These are phyloP conservation scores for Notolepis coatsorum DNA, from an alignment of 2,797 vertebrate genomes.

Conservation along the genomic window DNA sequence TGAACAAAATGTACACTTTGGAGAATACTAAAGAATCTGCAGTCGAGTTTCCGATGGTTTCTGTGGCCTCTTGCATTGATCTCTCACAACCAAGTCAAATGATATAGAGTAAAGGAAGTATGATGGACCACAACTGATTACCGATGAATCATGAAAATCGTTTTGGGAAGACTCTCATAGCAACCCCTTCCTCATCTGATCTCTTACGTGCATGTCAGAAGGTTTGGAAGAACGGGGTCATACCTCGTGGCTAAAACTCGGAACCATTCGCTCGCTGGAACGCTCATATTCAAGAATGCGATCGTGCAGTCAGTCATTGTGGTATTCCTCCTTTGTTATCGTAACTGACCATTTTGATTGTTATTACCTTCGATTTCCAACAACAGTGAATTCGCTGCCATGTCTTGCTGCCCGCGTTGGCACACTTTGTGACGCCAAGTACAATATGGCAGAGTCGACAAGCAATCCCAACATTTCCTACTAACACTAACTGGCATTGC, in stretches of 20 bases:
- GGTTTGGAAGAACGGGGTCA: no score
- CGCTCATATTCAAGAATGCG: neutral
- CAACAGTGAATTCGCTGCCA: no score
- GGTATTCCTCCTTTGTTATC: no score
- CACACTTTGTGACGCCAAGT: neutral
- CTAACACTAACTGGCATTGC: slow-evolving; percentile 51
- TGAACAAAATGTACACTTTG: slow-evolving; percentile 18
- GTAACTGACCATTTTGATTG: no score
- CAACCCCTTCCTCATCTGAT: slow-evolving; percentile 7
- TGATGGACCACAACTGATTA: slow-evolving; percentile 50
- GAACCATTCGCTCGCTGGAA: neutral
- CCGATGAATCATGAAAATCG: slow-evolving; percentile 39
- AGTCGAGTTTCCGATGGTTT: slow-evolving; percentile 32
- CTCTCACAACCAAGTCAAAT: slow-evolving; percentile 46
- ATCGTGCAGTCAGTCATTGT: no score
- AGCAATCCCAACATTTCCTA: no score
- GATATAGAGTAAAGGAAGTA: slow-evolving; percentile 53
- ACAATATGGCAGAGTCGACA: no score
- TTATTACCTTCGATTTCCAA: no score
- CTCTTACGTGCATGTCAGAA: no score
- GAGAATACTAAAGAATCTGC: slow-evolving; percentile 45
- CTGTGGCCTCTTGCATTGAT: slow-evolving; percentile 37
- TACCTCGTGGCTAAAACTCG: no score
- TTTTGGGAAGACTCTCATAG: slow-evolving; percentile 23
- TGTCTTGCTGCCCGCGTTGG: no score